Percentiles rank a stretch among this genome's conserved stretches.
phyloP scores from a whole-genome alignment of 2,797 vertebrate species.

The Sebastes itinus region DNA sequence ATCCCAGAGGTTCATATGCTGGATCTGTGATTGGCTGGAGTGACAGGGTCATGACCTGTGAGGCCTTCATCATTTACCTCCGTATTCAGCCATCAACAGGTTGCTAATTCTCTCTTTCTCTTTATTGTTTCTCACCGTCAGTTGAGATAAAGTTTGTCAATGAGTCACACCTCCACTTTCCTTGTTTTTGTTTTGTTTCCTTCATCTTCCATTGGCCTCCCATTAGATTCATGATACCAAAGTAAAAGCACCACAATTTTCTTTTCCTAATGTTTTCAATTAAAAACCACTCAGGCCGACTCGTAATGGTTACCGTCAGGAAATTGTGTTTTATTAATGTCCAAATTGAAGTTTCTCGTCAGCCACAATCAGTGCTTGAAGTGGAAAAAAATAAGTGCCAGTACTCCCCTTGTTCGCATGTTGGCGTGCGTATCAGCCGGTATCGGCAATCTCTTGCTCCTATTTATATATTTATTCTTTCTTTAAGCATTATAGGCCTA shows the following conservation, averaged over 20 bases:
- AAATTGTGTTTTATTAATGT: constrained; percentile 57
- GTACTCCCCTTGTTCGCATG: too few species aligned
- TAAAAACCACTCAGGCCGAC: constrained; percentile 39
- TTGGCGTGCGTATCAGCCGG: too few species aligned
- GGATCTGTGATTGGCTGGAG: not conserved
- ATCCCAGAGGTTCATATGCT: constrained; percentile 4
- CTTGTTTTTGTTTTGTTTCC: not conserved
- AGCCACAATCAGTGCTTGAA: not conserved
- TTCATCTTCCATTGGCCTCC: not conserved
- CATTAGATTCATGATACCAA: not conserved
- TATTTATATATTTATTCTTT: too few species aligned
- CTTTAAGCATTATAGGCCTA: too few species aligned
- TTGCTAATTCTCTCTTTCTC: not conserved
- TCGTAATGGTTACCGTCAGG: constrained; percentile 30
- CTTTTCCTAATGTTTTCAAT: constrained; percentile 28
- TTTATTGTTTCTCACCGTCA: not conserved
- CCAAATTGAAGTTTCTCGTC: constrained; percentile 16
- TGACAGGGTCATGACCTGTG: constrained; percentile 6
- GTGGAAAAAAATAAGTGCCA: too few species aligned
- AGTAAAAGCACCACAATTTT: constrained; percentile 4
- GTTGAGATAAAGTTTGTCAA: not conserved
- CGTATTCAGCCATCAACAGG: not conserved
- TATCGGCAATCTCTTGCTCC: too few species aligned
- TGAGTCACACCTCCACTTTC: not conserved
- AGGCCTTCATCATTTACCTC: not conserved